Evolutionary conservation across 2,113 vertebrate species (phyloP).

Genomic region (Aspidoscelis tigris): DNA sequence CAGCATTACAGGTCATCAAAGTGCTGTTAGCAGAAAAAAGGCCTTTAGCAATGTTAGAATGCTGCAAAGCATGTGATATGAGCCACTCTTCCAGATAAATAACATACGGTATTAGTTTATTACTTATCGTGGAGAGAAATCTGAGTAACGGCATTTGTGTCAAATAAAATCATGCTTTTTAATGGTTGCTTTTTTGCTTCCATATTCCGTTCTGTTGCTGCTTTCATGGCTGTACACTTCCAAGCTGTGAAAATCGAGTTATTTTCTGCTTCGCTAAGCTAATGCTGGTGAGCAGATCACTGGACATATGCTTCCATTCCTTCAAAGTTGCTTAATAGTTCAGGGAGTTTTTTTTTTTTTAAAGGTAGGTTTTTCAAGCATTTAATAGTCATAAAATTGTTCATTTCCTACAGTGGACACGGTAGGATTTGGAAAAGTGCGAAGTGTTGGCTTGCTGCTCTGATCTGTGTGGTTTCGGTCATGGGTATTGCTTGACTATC

Average conservation of each 20-base stretch:
- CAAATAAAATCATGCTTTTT: background rate
- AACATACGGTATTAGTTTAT: background rate
- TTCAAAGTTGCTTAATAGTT: background rate
- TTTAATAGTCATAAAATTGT: background rate
- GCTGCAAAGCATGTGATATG: background rate
- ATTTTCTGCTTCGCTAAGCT: conserved; percentile 27
- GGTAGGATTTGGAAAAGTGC: background rate
- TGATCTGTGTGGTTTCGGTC: background rate
- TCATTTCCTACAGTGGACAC: background rate
- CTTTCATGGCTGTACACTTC: conserved; percentile 13
- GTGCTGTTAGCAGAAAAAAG: background rate
- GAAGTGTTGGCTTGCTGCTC: background rate
- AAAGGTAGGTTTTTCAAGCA: background rate
- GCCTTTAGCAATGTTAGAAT: background rate
- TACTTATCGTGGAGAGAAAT: background rate
- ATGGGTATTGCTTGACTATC: background rate
- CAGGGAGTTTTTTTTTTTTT: background rate
- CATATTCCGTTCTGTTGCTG: background rate
- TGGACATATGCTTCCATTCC: background rate
- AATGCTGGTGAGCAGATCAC: background rate
- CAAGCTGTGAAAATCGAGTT: conserved; percentile 30
- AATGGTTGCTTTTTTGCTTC: conserved; percentile 1
- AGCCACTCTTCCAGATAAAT: background rate
- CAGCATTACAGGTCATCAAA: background rate
- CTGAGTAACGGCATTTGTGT: background rate